These are phyloP conservation scores for Prosapia bicincta DNA, from an alignment of 2,888 invertebrate species.

Conservation along the genomic window DNA sequence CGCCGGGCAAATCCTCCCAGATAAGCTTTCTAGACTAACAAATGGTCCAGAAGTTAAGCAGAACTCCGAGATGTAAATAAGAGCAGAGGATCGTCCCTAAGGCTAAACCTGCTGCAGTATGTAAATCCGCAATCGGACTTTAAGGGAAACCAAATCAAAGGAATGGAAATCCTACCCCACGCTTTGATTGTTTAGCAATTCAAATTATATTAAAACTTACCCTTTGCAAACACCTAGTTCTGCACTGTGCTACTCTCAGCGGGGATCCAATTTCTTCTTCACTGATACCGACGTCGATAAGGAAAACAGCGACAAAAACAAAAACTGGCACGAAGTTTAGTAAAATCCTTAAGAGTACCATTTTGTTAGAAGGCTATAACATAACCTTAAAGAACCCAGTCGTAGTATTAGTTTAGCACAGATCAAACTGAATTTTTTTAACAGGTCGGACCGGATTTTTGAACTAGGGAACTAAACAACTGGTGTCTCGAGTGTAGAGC, in stretches of 20 bases:
- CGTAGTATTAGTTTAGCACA: neutral
- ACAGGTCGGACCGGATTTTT: neutral
- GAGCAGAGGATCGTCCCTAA: neutral
- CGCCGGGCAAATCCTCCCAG: neutral
- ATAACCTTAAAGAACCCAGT: neutral
- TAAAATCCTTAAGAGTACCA: neutral
- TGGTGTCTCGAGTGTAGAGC: neutral
- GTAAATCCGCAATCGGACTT: neutral
- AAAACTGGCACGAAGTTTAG: neutral
- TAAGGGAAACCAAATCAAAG: neutral
- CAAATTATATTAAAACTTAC: constrained; percentile 47
- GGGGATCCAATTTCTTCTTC: constrained; percentile 62
- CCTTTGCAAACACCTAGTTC: constrained; percentile 69
- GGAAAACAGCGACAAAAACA: neutral
- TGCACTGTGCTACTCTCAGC: constrained; percentile 66
- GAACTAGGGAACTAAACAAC: neutral
- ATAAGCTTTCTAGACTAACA: neutral
- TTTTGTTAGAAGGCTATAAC: neutral
- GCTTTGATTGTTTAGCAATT: neutral
- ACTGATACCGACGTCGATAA: neutral
- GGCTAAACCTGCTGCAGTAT: neutral
- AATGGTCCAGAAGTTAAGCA: neutral
- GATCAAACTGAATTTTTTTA: neutral
- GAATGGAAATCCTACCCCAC: neutral
- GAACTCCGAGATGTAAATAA: neutral